phyloP scores from a whole-genome alignment of 2,113 vertebrate species.

The Malurus cyaneus region DNA sequence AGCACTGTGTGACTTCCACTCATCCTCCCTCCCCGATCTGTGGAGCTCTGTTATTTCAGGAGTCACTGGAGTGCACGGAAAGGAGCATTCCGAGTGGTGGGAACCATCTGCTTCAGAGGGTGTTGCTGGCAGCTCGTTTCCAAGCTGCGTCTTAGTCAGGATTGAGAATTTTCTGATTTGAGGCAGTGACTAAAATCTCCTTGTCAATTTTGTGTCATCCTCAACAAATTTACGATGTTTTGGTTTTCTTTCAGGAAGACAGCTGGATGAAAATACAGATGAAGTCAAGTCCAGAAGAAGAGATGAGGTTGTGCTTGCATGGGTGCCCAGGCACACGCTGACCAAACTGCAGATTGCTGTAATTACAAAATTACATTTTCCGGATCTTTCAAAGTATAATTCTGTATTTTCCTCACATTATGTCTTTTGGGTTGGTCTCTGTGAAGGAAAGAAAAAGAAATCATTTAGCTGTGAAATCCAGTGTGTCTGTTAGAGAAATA shows the following conservation, averaged over 20 bases:
- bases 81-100: conserved; percentile 66
- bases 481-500: conserved; percentile 30
- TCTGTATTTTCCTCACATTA: conserved; percentile 10
- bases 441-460: background rate
- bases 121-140: conserved; percentile 62
- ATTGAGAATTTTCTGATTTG: conserved; percentile 59
- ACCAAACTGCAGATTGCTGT: background rate
- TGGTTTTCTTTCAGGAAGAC: conserved; percentile 1
- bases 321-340: background rate
- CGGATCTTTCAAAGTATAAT: background rate
- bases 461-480: background rate
- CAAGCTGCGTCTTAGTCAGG: conserved; percentile 63
- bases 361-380: background rate
- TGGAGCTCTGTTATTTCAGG: conserved; percentile 60
- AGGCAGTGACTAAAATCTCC: conserved; percentile 49
- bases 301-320: background rate
- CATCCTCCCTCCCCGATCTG: conserved; percentile 3
- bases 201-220: background rate
- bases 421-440: conserved; percentile 10
- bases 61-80: conserved; percentile 40
- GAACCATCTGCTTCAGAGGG: conserved; percentile 70
- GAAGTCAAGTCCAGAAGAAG: background rate
- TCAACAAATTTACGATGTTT: conserved; percentile 23
- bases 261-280: conserved; percentile 40
- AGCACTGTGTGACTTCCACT: conserved; percentile 16